A percentile compares a stretch with the other conserved stretches of the same genome.
Evolutionary conservation across 1,140 invertebrate species (phyloP).

Genomic region (Drosophila sp.): DNA sequence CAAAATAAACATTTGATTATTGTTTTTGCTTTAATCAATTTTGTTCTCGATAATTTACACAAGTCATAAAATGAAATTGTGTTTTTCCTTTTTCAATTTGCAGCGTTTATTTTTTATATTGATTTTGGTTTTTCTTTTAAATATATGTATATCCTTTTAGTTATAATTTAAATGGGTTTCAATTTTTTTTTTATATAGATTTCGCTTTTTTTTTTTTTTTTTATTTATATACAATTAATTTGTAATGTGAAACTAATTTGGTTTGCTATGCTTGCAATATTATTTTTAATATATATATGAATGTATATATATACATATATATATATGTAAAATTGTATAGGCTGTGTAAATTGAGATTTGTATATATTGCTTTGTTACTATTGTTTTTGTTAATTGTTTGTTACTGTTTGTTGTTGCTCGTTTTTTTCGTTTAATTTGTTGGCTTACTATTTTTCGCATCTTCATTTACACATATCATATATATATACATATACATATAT

Average conservation of each 20-base stretch:
- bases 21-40: neutral
- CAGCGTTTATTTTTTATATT: slow-evolving; percentile 39
- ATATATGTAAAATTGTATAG: slow-evolving; percentile 25
- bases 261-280: slow-evolving; percentile 43
- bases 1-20: slow-evolving; percentile 25
- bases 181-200: slow-evolving; percentile 18
- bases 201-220: slow-evolving; percentile 19
- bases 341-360: slow-evolving; percentile 27
- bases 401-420: slow-evolving; percentile 24
- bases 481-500: slow-evolving; percentile 10
- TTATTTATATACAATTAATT: slow-evolving; percentile 24
- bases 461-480: slow-evolving; percentile 47
- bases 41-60: slow-evolving; percentile 21
- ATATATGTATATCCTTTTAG: slow-evolving; percentile 36
- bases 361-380: slow-evolving; percentile 44
- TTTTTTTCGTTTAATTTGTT: slow-evolving; percentile 43
- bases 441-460: slow-evolving; percentile 39
- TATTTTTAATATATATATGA: slow-evolving; percentile 9
- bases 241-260: slow-evolving; percentile 41
- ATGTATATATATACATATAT: slow-evolving; percentile 8
- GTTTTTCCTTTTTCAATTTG: slow-evolving; percentile 25
- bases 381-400: slow-evolving; percentile 42
- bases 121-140: slow-evolving; percentile 25
- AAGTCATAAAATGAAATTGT: slow-evolving; percentile 27
- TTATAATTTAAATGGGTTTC: slow-evolving; percentile 41